Percentiles rank a stretch among this genome's conserved stretches.
Conservation (phyloP, 2,797 vertebrate species). For the Labroides dimidiatus region DNA sequence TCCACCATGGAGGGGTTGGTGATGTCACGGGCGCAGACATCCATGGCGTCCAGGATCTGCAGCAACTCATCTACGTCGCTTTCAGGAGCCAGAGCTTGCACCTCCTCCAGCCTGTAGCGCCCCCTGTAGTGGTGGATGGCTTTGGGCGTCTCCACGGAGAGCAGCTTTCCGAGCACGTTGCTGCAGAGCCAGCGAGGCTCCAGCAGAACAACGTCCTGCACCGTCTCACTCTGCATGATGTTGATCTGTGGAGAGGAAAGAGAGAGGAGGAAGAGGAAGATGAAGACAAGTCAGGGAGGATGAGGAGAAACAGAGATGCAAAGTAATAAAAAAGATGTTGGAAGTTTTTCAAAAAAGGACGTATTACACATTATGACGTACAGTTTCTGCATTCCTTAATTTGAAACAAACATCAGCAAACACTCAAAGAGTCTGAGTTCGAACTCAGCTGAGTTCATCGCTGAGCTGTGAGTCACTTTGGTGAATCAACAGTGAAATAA, state of each 20-base stretch:
- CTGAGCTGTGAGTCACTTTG: not conserved
- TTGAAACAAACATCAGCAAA: not conserved
- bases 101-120: conserved; percentile 94
- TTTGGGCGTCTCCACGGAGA: conserved; percentile 94
- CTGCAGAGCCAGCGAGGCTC: conserved; percentile 98
- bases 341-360: too few relatives aligned
- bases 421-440: not conserved
- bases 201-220: conserved; percentile 96
- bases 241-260: conserved; percentile 87
- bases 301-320: not conserved
- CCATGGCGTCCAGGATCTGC: conserved; percentile 98
- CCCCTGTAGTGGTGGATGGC: conserved; percentile 98
- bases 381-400: not conserved
- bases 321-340: not conserved
- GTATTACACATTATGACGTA: too few relatives aligned
- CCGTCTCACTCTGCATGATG: conserved; percentile 98
- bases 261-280: not conserved
- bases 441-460: too few relatives aligned
- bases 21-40: conserved; percentile 93
- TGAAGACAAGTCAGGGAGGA: not conserved
- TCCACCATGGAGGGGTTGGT: conserved; percentile 96
- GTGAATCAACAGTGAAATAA: conserved; percentile 4
- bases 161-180: conserved; percentile 90
- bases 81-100: conserved; percentile 92
- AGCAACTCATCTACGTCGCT: conserved; percentile 96